phyloP scores from a whole-genome alignment of 2,888 invertebrate species.

The Orchesella flavescens region DNA sequence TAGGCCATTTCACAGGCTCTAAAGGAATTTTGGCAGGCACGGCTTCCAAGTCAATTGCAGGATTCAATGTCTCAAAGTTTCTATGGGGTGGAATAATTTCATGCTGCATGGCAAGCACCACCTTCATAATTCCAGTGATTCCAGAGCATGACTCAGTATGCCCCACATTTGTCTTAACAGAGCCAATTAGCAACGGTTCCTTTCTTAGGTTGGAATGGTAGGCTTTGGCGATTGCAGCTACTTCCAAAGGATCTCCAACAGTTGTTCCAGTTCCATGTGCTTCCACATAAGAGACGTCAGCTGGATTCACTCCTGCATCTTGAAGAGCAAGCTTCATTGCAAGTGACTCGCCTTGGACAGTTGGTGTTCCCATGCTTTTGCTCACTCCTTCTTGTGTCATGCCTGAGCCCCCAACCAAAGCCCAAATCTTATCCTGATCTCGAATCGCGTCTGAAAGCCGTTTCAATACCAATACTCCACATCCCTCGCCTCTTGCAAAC shows the following conservation, averaged over 20 bases:
- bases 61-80: conserved; percentile 44
- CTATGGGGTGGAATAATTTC: conserved; percentile 45
- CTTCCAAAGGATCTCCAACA: conserved; percentile 61
- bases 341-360: conserved; percentile 17
- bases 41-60: conserved; percentile 44
- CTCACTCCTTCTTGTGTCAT: conserved; percentile 73
- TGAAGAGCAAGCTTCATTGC: conserved; percentile 43
- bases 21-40: conserved; percentile 53
- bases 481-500: conserved; percentile 74
- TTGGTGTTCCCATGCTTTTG: conserved; percentile 72
- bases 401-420: conserved; percentile 71
- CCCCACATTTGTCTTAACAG: conserved; percentile 66
- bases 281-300: conserved; percentile 26
- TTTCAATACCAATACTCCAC: conserved; percentile 72
- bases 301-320: conserved; percentile 48
- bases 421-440: conserved; percentile 69
- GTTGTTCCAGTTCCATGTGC: conserved; percentile 74
- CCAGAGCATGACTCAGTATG: conserved; percentile 65
- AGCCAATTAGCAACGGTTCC: conserved; percentile 51
- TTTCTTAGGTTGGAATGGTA: conserved; percentile 25
- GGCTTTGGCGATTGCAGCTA: conserved; percentile 38
- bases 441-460: conserved; percentile 67
- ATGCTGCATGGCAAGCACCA: conserved; percentile 34
- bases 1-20: conserved; percentile 26
- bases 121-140: conserved; percentile 57